Base-by-base conservation (phyloP, 2,888 invertebrate genomes). In the Athrips mouffetella region DNA sequence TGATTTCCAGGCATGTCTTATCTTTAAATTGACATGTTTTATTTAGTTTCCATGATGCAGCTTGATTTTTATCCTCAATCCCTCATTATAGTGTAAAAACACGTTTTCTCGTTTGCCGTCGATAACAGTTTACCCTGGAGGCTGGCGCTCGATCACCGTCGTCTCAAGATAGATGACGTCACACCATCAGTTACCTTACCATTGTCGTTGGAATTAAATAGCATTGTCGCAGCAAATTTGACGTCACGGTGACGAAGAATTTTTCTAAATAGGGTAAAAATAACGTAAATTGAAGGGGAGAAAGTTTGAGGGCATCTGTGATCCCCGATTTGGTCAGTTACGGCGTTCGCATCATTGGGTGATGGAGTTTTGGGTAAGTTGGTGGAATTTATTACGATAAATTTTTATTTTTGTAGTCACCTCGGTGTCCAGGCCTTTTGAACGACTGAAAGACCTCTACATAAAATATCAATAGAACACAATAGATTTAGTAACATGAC, bases 171-270 rank as follows among this genome's bases (percentile, higher is more conserved):
- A 62, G 63, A 66, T 60, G 62, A 58, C 44, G 61, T 61, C 60
- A 64, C 59, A 53, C 50, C 49, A 6, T 54, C 57, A 49, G 50
- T 49, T 10, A n/a, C 44, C 16, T 42, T 46, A 51, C 54, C 55
- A 61, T 67, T 67, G 70, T 76, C 58, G 65, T 57, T 58, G 63
- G 63, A 75, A 80, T 79, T 76, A 79, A 73, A 76, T 63, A 67
- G 63, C 61, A 70, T 80, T 78, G 76, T 78, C 53, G 63, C n/a
- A 37, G 44, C 8, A 37, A 33, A 3, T n/a, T n/a, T 2, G 18
- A 8, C 1, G 10, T 37, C 37, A 33, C 33, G 2, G 33, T 33
- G 33, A 33, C 33, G 4, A 11, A 7, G 16, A 6, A 8, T 15
- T 33, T 3, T 16, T 5, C 3, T 33, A 11, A 2, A 30, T 33